Evolutionary conservation across 1,140 invertebrate genomes (phyloP).

Genomic region (Cherax quadricarinatus): DNA sequence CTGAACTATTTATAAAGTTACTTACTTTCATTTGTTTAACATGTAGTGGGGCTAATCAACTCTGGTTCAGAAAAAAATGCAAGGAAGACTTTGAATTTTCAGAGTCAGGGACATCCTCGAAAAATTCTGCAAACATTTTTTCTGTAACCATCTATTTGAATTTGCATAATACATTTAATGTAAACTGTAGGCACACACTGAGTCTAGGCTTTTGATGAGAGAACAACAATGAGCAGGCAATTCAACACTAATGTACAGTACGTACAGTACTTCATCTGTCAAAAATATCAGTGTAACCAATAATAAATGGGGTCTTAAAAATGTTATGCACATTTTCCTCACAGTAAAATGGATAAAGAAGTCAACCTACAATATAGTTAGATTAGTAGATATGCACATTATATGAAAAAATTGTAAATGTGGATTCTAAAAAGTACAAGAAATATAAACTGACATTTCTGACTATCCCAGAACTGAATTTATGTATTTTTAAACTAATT

Average conservation of each 20-base stretch:
- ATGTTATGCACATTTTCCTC: neutral
- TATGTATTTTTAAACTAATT: neutral
- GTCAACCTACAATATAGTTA: neutral
- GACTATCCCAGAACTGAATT: neutral
- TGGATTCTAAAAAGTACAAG: neutral
- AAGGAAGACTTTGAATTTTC: no score
- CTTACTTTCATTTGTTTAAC: no score
- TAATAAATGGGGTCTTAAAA: neutral
- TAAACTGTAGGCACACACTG: no score
- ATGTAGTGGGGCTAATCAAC: no score
- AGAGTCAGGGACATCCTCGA: no score
- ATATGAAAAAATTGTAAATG: neutral
- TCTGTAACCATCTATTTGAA: no score
- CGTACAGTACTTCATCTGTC: neutral
- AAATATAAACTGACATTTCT: neutral
- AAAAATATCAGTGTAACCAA: neutral
- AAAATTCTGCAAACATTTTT: no score
- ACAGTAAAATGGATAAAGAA: neutral
- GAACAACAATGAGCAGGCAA: no score
- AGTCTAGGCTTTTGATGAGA: no score
- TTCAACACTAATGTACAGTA: neutral
- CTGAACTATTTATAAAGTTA: no score
- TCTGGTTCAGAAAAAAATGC: no score
- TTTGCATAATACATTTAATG: no score
- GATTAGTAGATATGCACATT: neutral